Evolutionary conservation across 2,113 vertebrate genomes (phyloP).

Genomic region (Dolichallabes microphthalmus): DNA sequence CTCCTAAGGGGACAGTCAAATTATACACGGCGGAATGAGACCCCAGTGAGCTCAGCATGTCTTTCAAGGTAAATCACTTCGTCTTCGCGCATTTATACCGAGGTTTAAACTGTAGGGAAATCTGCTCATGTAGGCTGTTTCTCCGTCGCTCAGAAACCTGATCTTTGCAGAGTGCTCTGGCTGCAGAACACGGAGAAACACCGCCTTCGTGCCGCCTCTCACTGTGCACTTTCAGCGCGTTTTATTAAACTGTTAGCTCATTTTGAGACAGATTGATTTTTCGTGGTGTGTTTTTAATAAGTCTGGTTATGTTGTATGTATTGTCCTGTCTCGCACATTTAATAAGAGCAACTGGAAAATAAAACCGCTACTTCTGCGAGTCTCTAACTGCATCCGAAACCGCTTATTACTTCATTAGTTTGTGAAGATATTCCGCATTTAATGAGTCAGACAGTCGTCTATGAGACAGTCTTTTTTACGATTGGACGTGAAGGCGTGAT

Average conservation of each 20-base stretch:
- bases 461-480: not conserved
- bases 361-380: not conserved
- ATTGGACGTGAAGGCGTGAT: not conserved
- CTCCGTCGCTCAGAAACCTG: not conserved
- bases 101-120: not conserved
- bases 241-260: not conserved
- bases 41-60: slow-evolving; percentile 70
- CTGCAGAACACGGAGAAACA: not conserved
- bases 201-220: slow-evolving; percentile 2
- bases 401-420: not conserved
- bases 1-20: not conserved
- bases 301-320: not conserved
- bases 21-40: slow-evolving; percentile 58
- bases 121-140: not conserved
- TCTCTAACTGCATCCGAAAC: not conserved
- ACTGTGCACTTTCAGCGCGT: not conserved
- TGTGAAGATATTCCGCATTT: not conserved
- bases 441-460: not conserved
- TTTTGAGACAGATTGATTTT: not conserved
- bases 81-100: not conserved
- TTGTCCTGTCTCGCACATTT: not conserved
- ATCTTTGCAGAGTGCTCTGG: not conserved
- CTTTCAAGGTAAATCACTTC: slow-evolving; percentile 72
- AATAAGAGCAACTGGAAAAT: not conserved
- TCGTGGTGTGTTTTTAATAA: not conserved